Conservation (phyloP, 2,888 invertebrate species). For the Emesis furor region DNA sequence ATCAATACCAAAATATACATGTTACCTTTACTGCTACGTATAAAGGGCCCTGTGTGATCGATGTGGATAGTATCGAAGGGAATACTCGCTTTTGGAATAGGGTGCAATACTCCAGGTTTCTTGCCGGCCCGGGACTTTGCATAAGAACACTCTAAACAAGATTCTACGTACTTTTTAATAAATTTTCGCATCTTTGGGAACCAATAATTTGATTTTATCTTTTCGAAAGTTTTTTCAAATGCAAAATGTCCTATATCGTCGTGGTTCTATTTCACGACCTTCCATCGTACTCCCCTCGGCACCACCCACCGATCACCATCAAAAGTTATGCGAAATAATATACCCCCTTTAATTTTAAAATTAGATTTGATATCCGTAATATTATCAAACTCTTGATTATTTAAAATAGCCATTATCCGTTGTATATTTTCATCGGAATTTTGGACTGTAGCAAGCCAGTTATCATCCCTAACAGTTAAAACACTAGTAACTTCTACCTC, state of each 20-base stretch:
- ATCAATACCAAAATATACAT: conserved; percentile 36
- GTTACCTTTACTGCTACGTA: conserved; percentile 35
- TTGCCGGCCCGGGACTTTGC: conserved; percentile 43
- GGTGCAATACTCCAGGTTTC: conserved; percentile 54
- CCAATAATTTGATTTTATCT: conserved; percentile 51
- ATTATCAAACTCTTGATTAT: conserved; percentile 37
- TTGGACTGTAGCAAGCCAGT: conserved; percentile 61
- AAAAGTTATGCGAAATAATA: conserved; percentile 39
- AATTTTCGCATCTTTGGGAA: conserved; percentile 59
- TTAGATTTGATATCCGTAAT: conserved; percentile 53
- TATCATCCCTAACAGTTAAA: not conserved
- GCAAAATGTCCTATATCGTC: conserved; percentile 62
- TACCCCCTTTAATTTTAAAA: conserved; percentile 41
- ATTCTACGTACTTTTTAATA: conserved; percentile 52
- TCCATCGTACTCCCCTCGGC: conserved; percentile 60
- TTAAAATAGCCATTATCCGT: conserved; percentile 49
- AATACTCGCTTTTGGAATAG: conserved; percentile 50
- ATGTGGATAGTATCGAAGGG: conserved; percentile 51
- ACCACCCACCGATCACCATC: conserved; percentile 52
- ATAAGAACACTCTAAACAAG: conserved; percentile 58
- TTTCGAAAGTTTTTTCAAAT: conserved; percentile 53
- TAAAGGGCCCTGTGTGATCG: conserved; percentile 50
- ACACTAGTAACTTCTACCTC: not conserved
- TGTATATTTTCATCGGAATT: conserved; percentile 57
- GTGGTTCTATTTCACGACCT: conserved; percentile 50